Evolutionary conservation across 2,113 vertebrate genomes (phyloP).

Genomic region (Salvelinus sp.): DNA sequence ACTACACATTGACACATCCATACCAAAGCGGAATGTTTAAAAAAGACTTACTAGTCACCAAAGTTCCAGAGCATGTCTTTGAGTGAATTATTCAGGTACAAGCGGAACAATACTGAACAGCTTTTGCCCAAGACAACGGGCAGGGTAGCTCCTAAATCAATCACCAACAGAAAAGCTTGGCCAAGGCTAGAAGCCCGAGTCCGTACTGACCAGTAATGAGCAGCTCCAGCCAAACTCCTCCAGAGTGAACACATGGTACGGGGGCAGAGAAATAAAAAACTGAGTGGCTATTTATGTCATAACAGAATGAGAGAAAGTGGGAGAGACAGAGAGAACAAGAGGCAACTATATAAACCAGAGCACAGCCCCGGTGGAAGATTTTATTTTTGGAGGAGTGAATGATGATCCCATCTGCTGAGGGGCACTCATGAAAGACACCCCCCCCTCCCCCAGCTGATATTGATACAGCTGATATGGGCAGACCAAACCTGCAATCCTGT

Average conservation of each 20-base stretch:
- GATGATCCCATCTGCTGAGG: not conserved
- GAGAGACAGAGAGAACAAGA: not conserved
- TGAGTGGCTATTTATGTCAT: not conserved
- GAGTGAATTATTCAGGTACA: not conserved
- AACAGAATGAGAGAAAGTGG: not conserved
- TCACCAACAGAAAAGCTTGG: too few relatives aligned
- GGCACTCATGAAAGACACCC: not conserved
- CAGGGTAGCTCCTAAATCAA: too few relatives aligned
- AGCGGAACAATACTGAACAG: not conserved
- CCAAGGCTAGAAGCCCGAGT: too few relatives aligned
- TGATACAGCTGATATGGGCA: not conserved
- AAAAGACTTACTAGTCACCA: not conserved
- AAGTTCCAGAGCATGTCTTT: too few relatives aligned
- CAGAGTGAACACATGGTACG: not conserved
- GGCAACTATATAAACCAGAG: too few relatives aligned
- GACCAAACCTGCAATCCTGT: not conserved
- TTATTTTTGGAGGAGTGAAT: not conserved
- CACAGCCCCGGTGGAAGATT: too few relatives aligned
- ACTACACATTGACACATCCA: too few relatives aligned
- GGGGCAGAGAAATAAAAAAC: not conserved
- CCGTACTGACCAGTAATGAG: too few relatives aligned
- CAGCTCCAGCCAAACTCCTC: constrained; percentile 1
- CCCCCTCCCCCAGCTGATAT: not conserved
- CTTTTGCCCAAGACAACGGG: too few relatives aligned
- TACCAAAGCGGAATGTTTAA: constrained; percentile 13